phyloP scores from a whole-genome alignment of 2,888 invertebrate species.

The Craniophora ligustri region DNA sequence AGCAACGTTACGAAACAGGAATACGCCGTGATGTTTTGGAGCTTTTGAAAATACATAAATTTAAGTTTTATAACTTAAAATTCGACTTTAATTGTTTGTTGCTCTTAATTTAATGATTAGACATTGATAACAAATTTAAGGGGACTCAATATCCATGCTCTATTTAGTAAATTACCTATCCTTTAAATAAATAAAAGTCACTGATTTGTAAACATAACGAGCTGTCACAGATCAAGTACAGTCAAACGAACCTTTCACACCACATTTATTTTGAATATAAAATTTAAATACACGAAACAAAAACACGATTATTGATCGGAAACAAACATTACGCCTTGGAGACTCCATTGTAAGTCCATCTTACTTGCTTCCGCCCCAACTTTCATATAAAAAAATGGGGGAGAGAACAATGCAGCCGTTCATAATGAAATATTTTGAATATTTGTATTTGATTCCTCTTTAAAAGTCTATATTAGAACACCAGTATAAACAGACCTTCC shows the following conservation, averaged over 20 bases:
- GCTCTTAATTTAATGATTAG: too few relatives aligned
- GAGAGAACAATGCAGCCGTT: slow-evolving; percentile 68
- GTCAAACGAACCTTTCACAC: background rate
- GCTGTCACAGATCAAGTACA: too few relatives aligned
- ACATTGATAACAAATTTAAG: too few relatives aligned
- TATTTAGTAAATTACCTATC: too few relatives aligned
- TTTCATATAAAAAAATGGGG: slow-evolving; percentile 69
- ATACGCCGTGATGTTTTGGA: slow-evolving; percentile 17
- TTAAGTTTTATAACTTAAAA: too few relatives aligned
- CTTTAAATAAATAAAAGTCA: too few relatives aligned
- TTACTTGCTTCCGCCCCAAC: slow-evolving; percentile 47
- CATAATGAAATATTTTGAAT: slow-evolving; percentile 85
- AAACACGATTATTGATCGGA: slow-evolving; percentile 37
- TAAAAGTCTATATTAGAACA: slow-evolving; percentile 58
- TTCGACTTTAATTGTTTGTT: too few relatives aligned
- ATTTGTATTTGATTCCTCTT: slow-evolving; percentile 80
- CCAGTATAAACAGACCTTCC: slow-evolving; percentile 60
- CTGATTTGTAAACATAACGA: too few relatives aligned
- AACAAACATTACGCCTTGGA: slow-evolving; percentile 34
- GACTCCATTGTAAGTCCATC: slow-evolving; percentile 45
- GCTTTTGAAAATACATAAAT: background rate
- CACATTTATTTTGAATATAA: background rate
- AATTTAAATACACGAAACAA: slow-evolving; percentile 16
- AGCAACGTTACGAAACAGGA: slow-evolving; percentile 43
- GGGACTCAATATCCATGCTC: too few relatives aligned